phyloP scores from a whole-genome alignment of 2,113 vertebrate species.

The Cottus gobio region DNA sequence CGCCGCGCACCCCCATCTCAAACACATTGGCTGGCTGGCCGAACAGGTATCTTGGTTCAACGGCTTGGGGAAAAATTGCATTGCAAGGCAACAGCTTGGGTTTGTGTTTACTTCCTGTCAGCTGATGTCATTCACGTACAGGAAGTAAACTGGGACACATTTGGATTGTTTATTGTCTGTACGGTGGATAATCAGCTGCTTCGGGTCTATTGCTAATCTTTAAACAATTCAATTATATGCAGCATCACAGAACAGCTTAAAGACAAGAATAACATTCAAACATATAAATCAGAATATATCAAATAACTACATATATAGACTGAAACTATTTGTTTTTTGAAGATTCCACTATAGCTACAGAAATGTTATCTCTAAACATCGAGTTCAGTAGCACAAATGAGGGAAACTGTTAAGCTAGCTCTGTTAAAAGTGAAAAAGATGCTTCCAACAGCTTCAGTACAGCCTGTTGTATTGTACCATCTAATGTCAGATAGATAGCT shows the following conservation, averaged over 20 bases:
- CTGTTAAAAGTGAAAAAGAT: not conserved
- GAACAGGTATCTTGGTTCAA: conserved; percentile 88
- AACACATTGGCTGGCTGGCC: conserved; percentile 95
- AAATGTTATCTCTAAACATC: not conserved
- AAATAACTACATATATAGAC: not conserved
- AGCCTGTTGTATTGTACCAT: not conserved
- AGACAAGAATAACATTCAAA: not conserved
- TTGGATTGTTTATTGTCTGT: not conserved
- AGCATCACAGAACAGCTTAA: not conserved
- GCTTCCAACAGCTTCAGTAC: not conserved
- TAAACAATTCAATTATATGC: not conserved
- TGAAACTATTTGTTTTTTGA: too few relatives aligned
- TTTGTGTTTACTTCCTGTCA: not conserved
- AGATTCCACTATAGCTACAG: too few relatives aligned
- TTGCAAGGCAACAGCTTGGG: not conserved
- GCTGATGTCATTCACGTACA: not conserved
- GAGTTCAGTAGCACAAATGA: not conserved
- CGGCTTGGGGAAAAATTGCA: not conserved
- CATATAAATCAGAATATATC: not conserved
- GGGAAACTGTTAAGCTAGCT: not conserved
- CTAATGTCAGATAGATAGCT: not conserved
- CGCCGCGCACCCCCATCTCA: conserved; percentile 87
- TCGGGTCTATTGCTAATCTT: not conserved
- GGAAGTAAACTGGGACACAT: not conserved
- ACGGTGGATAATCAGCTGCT: not conserved